Base-by-base conservation (phyloP, 2,888 invertebrate species). In the Elysia crispata region DNA sequence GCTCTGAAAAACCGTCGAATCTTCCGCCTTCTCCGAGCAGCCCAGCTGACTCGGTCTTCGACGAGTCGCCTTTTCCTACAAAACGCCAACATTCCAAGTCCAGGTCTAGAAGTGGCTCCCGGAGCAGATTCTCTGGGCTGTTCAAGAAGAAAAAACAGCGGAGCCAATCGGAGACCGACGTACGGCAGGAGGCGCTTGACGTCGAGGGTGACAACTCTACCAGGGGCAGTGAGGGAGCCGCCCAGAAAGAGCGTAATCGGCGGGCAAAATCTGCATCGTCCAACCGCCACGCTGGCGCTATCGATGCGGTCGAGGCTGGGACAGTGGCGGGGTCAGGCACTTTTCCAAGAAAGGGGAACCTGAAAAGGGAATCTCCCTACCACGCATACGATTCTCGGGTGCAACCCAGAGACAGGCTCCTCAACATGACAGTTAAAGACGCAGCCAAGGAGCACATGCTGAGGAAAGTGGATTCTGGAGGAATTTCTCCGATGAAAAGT, bases 381-480 rank as follows among this genome's bases (percentile, higher is more conserved):
- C 79, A 77, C 20, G 76, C 69, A 13, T 85, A 79, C 66, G 81
- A 85, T 50, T 80, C 85, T 1, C 79, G 85, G 28, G 82, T 77
- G 1, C 83, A 86, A 60, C 88, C 88, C 5, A 83, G 88, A 8
- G 84, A 83, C 66, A 84, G 86, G 18, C 79, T 87, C 30, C 69
- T 82, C 67, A 75, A 86, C 54, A 87, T 88, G 88, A 88, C 87
- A 0, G 87, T 88, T 18, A 82, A 85, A 1, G 88, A 88, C 69
- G 88, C 87, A 6, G 79, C 85, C 33, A 80, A 79, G 33, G 86
- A 88, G 66, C 84, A 85, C 60, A 70, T 83, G 11, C 64, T 77
- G 15, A 81, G 85, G 15, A 82, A 85, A 11, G 77, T 75, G 3
- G 60, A 69, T 1, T 80, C 81, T 1, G 72, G 8, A 28, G 1